Evolutionary conservation across 2,888 invertebrate genomes (phyloP).

Genomic region (Phlogophora meticulosa): DNA sequence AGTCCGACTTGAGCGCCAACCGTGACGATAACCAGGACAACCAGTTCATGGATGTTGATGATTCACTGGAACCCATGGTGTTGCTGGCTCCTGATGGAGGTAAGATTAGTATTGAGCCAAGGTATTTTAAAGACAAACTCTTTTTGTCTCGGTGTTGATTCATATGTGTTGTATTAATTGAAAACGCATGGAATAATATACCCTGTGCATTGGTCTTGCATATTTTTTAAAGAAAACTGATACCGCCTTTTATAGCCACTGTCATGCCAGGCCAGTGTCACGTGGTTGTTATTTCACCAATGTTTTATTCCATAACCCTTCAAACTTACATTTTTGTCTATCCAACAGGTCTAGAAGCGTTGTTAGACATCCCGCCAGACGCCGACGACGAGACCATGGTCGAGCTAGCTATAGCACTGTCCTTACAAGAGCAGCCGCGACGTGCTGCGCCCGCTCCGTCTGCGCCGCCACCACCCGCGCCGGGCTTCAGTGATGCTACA

Average conservation of each 20-base stretch:
- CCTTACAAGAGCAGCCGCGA: conserved; percentile 95
- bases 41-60: conserved; percentile 92
- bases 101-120: conserved; percentile 52
- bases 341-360: conserved; percentile 92
- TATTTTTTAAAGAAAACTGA: too few relatives aligned
- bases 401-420: conserved; percentile 98
- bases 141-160: too few relatives aligned
- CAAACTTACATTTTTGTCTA: too few relatives aligned
- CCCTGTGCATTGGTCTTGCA: too few relatives aligned
- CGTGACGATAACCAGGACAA: conserved; percentile 86
- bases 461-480: conserved; percentile 82
- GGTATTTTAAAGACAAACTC: too few relatives aligned
- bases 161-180: too few relatives aligned
- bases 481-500: conserved; percentile 94
- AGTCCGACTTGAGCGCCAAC: conserved; percentile 81
- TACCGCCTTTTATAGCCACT: too few relatives aligned
- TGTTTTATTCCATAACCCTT: too few relatives aligned
- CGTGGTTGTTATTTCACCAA: too few relatives aligned
- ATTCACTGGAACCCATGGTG: conserved; percentile 91
- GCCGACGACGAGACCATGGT: conserved; percentile 99
- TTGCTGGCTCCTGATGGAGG: conserved; percentile 91
- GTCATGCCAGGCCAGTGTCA: too few relatives aligned
- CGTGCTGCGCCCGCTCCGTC: conserved; percentile 83
- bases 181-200: too few relatives aligned
- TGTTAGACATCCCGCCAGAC: conserved; percentile 97